These are phyloP conservation scores for Lampris incognitus DNA, from an alignment of 2,113 vertebrate genomes.

Conservation along the genomic window DNA sequence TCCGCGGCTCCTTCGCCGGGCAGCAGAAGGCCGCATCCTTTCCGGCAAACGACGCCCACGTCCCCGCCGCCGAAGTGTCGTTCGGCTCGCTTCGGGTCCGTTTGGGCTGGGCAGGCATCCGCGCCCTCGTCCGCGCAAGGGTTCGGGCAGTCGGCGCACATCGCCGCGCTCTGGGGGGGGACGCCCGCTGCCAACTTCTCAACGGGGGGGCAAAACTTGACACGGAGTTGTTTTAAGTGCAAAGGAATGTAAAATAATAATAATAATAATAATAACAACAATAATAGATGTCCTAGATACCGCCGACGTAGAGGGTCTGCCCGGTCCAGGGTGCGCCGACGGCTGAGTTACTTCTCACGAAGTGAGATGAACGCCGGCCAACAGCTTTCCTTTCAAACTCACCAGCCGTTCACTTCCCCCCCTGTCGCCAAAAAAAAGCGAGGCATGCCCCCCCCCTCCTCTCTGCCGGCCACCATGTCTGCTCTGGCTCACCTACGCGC, in stretches of 20 bases:
- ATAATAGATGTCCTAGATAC: neutral
- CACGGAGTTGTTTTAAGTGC: conserved; percentile 36
- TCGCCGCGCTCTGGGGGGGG: neutral
- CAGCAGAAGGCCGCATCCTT: conserved; percentile 64
- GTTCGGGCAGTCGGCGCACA: conserved; percentile 61
- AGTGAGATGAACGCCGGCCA: neutral
- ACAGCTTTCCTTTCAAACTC: neutral
- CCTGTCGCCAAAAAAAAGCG: too few relatives aligned
- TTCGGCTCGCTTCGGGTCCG: conserved; percentile 46
- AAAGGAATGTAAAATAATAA: neutral
- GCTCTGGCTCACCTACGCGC: too few relatives aligned
- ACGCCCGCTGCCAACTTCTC: conserved; percentile 15
- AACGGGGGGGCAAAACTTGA: neutral
- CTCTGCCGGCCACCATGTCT: too few relatives aligned
- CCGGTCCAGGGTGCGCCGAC: conserved; percentile 22
- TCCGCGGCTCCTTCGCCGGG: neutral
- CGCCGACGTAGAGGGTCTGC: conserved; percentile 30
- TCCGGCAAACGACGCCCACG: conserved; percentile 47
- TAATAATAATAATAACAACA: neutral
- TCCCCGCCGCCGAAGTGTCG: conserved; percentile 20
- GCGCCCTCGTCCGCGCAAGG: conserved; percentile 1
- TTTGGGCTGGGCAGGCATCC: neutral
- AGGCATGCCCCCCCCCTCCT: too few relatives aligned
- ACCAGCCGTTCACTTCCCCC: neutral
- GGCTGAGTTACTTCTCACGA: conserved; percentile 33